Evolutionary conservation across 2,113 vertebrate genomes (phyloP), one percentile per base, ranked within the genome.

Genomic region (Rhegmatorhina hoffmannsi): DNA sequence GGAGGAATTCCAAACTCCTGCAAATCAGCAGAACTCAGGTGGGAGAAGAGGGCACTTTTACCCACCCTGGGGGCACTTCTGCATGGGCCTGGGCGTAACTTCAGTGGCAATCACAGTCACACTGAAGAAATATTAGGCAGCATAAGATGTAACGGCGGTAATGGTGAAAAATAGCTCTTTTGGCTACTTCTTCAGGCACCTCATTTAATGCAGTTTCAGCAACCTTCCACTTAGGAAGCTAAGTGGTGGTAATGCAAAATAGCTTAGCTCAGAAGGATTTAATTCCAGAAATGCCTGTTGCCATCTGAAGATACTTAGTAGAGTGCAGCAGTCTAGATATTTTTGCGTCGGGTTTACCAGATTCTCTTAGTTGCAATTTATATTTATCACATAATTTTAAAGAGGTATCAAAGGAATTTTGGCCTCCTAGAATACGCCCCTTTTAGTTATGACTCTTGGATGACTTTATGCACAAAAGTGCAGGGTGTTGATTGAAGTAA

Each of bases 391-490:
- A 53, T 55, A 60, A 89, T 89, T 91, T 91, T 72, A 76, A 95
- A 91, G 58, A 87, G n/a, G 53, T 23, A 50, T 73, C 77, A 87
- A 84, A 92, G 83, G 88, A 96, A 76, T 75, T 84, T 74, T 53
- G 56, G 77, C n/a, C 40, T 62, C 74, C 38, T 89, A 73, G 73
- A 89, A 89, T 64, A 44, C 58, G 56, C 31, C 28, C 62, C 72
- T 85, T 79, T 91, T 62, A 79, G 46, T 36, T 86, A 55, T 92
- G 89, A 95, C 78, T 95, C 90, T 91, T 91, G 91, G 91, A 95
- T 92, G 89, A 95, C 89, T 95, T 79, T 50, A 59, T 50, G 29
- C 53, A 58, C 53, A 55, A 58, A 94, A 92, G 66, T 50, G 40
- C 53, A 87, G 59, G 21, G 53, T 82, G 69, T 89, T 7, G 21